Evolutionary conservation across 2,888 invertebrate genomes (phyloP), one percentile per base, ranked within the genome.

Genomic region (Hydrotaea cyrtoneurina): DNA sequence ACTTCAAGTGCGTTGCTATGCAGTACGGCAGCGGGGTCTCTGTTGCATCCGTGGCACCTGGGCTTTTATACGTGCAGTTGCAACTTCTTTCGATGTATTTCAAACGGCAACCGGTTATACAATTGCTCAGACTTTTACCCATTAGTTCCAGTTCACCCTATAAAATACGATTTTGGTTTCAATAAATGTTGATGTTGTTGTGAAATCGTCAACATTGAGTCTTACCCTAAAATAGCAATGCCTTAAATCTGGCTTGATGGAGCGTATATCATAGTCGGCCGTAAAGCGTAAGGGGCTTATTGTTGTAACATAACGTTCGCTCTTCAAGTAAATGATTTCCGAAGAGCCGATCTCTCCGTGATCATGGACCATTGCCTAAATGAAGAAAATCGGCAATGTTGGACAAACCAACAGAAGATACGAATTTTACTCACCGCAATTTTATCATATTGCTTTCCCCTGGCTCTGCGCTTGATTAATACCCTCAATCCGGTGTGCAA

Each of bases 321-420:
- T 89, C 0, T 86, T 53, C 26, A 90, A 80, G 8, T 87, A 87
- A 2, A 78, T 86, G 7, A 87, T 78, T 43, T 87, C 87, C 4
- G 86, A 84, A 15, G 89, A 88, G 39, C 89, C 62, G 21, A 76
- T 80, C 57, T 90, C 88, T 0, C 73, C 59, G 0, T 88, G 87
- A 57, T 90, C 89, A 3, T 89, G 90, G 0, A 90, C 62, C 64
- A 89, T 85, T 0, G 89, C 86, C 89, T 90, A 4, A 0, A 66
- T 39, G 11, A 39, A 10, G 39, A 39, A 13, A n/a, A n/a, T n/a
- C n/a, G n/a, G n/a, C n/a, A n/a, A n/a, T n/a, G n/a, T n/a, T n/a
- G n/a, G n/a, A n/a, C n/a, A n/a, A n/a, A n/a, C n/a, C n/a, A n/a
- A n/a, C n/a, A n/a, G n/a, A n/a, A 39, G 1, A 10, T 10, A 10